Conservation (phyloP, 1,140 invertebrate genomes). For the Heliconius nattereri region DNA sequence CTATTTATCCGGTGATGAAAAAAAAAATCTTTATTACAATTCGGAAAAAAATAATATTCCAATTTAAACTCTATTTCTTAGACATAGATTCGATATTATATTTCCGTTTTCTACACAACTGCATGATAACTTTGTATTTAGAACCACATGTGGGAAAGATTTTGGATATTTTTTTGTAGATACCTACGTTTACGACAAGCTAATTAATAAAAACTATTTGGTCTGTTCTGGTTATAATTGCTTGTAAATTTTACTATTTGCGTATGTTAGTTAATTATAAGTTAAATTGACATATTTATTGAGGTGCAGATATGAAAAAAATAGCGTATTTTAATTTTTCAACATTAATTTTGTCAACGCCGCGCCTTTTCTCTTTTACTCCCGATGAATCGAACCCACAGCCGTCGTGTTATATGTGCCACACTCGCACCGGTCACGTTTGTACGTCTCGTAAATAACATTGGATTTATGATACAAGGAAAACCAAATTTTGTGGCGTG, state of each 20-base stretch:
- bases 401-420: background rate
- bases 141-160: constrained; percentile 75
- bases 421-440: constrained; percentile 23
- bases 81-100: constrained; percentile 14
- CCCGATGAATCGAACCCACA: too few relatives aligned
- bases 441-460: constrained; percentile 19
- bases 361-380: background rate
- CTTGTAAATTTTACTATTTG: constrained; percentile 62
- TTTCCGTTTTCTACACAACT: background rate
- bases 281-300: background rate
- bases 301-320: background rate
- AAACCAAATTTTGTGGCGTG: constrained; percentile 17
- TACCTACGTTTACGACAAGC: constrained; percentile 49
- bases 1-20: constrained; percentile 68
- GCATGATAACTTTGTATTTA: background rate
- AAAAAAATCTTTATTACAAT: constrained; percentile 46
- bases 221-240: constrained; percentile 65
- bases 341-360: too few relatives aligned
- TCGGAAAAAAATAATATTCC: background rate
- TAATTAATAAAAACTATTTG: constrained; percentile 55
- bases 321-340: too few relatives aligned
- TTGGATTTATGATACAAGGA: constrained; percentile 26
- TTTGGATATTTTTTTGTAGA: constrained; percentile 64
- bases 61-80: constrained; percentile 40
- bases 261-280: constrained; percentile 17